Evolutionary conservation across 2,113 vertebrate genomes (phyloP), one percentile per base, ranked within the genome.

Genomic region (Odocoileus virginianus): DNA sequence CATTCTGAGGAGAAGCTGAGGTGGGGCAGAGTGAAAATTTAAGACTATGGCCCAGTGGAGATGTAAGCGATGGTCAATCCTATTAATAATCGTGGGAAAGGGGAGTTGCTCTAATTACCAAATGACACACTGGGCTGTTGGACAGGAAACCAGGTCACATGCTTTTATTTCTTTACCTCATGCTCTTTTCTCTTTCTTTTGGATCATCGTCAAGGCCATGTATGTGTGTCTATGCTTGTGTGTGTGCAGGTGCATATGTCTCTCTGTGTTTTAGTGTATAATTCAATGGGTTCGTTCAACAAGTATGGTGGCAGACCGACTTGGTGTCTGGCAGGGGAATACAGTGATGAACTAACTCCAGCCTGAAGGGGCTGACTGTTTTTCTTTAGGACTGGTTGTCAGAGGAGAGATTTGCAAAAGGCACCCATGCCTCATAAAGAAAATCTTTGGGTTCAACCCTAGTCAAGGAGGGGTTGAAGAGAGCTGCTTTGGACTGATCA

Each of bases 41-140:
- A 36, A 89, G 71, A 57, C 30, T 10, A 15, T 1, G 14, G 13
- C 43, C 78, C 7, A 6, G 27, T 5, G 21, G 92, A 52, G 7
- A 82, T 5, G 17, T n/a, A 15, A 47, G 16, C 0, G 0, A 7
- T 6, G 25, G 6, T 8, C 58, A 27, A 5, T 36, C 5, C 76
- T 55, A 54, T 76, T 27, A 76, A 43, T 43, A 43, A 47, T 0
- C 21, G 67, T 92, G n/a, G 85, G 43, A 76, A 47, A 55, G 50
- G 55, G 45, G 45, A 74, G 40, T 28, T 5, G 12, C 21, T 81
- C 60, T 45, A n/a, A 40, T 30, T 1, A 2, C 21, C 36, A 81
- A 58, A 36, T 16, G 52, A 52, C 9, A n/a, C 1, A 13, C 6
- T 11, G 33, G 33, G 36, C 36, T 40, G 47, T 12, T 47, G 52